Base-by-base conservation (phyloP, 2,888 invertebrate species). In the Pteria penguin region DNA sequence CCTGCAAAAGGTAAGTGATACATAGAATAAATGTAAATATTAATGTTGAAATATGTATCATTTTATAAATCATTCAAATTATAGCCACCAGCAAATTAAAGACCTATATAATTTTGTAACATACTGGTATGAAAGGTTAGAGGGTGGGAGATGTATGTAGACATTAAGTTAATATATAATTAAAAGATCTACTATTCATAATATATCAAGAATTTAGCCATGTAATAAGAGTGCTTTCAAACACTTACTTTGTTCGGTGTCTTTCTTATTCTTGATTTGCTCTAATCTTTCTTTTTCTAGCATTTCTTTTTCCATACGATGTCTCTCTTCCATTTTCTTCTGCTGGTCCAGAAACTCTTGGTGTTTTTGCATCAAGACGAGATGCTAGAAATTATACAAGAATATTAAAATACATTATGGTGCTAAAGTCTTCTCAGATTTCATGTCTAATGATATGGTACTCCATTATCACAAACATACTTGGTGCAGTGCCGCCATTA, bases 261-360 rank as follows among this genome's bases (percentile, higher is more conserved):
- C 97, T 93, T 97, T 97, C 92, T 98, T 97, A 93, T 97, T 97
- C 90, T 96, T 95, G 88, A 97, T 94, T 83, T 96, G 95, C 89
- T 97, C 97, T 84, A 96, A 94, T 87, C 95, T 94, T 91, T 97
- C 96, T 80, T 96, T 94, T 92, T 97, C 96, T 71, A 86, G 76
- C 61, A 87, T 77, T 92, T 96, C 94, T 86, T 96, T 94, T 91
- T 96, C 96, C 78, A 91, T 84, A 8, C 88, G 76, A 76, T 92
- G 90, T 79, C 92, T 91, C 91, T 96, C 95, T 92, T 96, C 94
- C 85, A 95, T 94, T 84, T 93, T 93, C 91, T 96, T 96, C 93
- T 96, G 96, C 76, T 93, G 92, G 93, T 97, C 97, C 93, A 94
- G 93, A 76, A 86, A 87, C 63, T 87, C 86, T 77, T 88, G 86